Evolutionary conservation across 2,888 invertebrate genomes (phyloP).

Genomic region (Drosophila ezoana): DNA sequence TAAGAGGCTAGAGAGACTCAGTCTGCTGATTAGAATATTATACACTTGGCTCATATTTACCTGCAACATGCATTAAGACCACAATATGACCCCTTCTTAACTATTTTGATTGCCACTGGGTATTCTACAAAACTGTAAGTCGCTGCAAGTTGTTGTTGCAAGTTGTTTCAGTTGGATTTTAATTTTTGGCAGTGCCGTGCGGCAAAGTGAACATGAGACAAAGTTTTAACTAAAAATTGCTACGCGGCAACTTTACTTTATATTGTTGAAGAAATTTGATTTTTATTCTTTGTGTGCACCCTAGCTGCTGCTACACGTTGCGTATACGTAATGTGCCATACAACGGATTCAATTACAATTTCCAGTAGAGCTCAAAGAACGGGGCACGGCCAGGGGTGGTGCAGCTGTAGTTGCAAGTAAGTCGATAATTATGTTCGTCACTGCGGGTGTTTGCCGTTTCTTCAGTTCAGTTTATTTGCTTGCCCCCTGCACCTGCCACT

Average conservation of each 20-base stretch:
- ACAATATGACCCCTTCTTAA: not conserved
- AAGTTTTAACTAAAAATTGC: conserved; percentile 78
- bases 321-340: conserved; percentile 63
- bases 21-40: too few relatives aligned
- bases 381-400: conserved; percentile 10
- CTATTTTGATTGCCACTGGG: conserved; percentile 14
- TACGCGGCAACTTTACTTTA: conserved; percentile 46
- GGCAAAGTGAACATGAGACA: conserved; percentile 63
- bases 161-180: conserved; percentile 66
- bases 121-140: conserved; percentile 30
- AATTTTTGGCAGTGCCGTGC: conserved; percentile 62
- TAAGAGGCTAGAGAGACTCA: too few relatives aligned
- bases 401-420: conserved; percentile 17
- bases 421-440: conserved; percentile 31
- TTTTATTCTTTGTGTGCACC: conserved; percentile 58
- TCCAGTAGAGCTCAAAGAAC: conserved; percentile 11
- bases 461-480: conserved; percentile 2
- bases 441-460: conserved; percentile 2
- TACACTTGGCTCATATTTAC: too few relatives aligned
- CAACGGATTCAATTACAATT: conserved; percentile 71
- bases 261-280: conserved; percentile 61
- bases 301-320: conserved; percentile 37
- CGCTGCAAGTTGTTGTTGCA: conserved; percentile 42
- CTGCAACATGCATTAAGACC: not conserved
- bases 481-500: not conserved